phyloP scores from a whole-genome alignment of 2,797 vertebrate genomes.

The Rhinichthys osculus region DNA sequence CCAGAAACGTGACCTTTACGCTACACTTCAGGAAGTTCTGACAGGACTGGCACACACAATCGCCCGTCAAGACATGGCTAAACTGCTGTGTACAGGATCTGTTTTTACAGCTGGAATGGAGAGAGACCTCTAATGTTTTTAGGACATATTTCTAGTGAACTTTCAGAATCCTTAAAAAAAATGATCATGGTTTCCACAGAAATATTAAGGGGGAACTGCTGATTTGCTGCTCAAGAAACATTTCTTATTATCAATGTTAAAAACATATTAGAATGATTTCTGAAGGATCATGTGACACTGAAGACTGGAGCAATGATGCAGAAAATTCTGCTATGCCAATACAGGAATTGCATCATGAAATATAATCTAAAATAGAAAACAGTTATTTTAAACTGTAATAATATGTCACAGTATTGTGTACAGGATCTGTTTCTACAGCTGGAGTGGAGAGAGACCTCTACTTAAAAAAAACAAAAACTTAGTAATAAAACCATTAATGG shows the following conservation, averaged over 20 bases:
- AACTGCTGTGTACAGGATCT: background rate
- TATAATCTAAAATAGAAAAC: background rate
- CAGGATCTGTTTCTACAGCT: background rate
- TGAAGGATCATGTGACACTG: background rate
- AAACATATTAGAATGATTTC: background rate
- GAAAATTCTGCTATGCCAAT: background rate
- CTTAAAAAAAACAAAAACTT: background rate
- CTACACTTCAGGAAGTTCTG: constrained; percentile 33
- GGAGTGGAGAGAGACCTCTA: background rate
- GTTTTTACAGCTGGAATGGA: background rate
- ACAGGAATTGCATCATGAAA: background rate
- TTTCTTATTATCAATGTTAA: no score
- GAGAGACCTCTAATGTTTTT: background rate
- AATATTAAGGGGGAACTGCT: background rate
- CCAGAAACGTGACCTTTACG: constrained; percentile 55
- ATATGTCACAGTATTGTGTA: background rate
- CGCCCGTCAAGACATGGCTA: background rate
- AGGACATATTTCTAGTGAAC: background rate
- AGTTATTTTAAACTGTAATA: background rate
- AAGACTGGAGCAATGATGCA: background rate
- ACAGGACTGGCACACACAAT: constrained; percentile 6
- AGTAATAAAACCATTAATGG: background rate
- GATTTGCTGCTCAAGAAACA: no score
- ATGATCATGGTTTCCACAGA: background rate
- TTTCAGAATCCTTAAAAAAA: background rate